These are phyloP conservation scores for Lagodon rhomboides DNA, from an alignment of 2,797 vertebrate genomes.

Conservation along the genomic window DNA sequence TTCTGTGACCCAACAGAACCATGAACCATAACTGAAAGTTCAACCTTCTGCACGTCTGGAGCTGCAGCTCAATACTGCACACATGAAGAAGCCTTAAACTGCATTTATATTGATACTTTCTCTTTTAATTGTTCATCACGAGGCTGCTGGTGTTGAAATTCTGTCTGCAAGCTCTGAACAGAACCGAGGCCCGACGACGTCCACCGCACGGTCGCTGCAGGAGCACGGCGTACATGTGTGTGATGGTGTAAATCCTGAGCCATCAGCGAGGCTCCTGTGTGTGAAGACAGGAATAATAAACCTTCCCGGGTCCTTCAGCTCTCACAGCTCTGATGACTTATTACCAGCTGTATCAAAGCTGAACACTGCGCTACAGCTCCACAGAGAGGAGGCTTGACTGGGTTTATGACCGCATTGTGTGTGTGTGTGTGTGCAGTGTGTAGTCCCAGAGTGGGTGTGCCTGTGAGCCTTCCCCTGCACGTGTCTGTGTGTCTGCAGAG, in stretches of 20 bases:
- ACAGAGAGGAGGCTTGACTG: conserved; percentile 29
- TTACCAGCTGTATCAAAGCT: conserved; percentile 63
- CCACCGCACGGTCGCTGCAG: background rate
- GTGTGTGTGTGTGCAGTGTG: conserved; percentile 21
- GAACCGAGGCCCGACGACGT: background rate
- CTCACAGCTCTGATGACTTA: conserved; percentile 69
- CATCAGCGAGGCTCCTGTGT: conserved; percentile 22
- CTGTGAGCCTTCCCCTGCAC: background rate
- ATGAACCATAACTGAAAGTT: too few species aligned
- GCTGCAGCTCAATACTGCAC: too few species aligned
- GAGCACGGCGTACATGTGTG: conserved; percentile 6
- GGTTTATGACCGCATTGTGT: conserved; percentile 33
- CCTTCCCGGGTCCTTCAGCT: conserved; percentile 54
- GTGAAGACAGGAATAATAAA: conserved; percentile 57
- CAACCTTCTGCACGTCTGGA: too few species aligned
- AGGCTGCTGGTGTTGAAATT: background rate
- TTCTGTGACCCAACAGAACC: too few species aligned
- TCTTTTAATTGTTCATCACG: background rate
- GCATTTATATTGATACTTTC: too few species aligned
- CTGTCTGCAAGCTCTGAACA: background rate
- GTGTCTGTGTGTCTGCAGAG: background rate
- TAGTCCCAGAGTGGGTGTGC: background rate
- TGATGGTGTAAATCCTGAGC: conserved; percentile 41
- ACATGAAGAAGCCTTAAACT: too few species aligned
- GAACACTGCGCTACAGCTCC: conserved; percentile 40